A percentile compares a stretch with the other conserved stretches of the same genome.
Conservation (phyloP, 2,797 vertebrate genomes). For the Falco rusticolus region DNA sequence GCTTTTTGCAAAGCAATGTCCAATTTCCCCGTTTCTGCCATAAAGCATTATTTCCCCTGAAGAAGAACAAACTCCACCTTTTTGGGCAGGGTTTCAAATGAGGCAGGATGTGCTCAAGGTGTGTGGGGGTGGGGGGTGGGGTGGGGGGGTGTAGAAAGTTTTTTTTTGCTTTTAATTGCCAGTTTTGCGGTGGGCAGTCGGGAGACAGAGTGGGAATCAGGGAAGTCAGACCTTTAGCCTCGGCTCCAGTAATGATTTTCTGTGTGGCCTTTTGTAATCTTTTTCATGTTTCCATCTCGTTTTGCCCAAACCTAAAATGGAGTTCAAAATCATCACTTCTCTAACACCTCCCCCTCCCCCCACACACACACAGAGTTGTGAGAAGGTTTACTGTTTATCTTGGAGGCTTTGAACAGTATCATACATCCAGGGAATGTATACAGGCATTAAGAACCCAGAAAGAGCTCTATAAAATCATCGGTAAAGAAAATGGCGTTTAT, state of each 20-base stretch:
- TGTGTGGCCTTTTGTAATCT: neutral
- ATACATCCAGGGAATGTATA: neutral
- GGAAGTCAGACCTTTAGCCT: neutral
- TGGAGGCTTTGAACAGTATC: neutral
- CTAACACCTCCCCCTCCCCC: constrained; percentile 4
- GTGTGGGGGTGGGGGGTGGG: accelerated
- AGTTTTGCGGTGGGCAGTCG: neutral
- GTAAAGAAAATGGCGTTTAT: neutral
- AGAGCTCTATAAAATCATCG: neutral
- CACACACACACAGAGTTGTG: neutral
- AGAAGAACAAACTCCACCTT: neutral
- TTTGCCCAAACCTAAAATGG: constrained; percentile 41
- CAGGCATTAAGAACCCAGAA: neutral
- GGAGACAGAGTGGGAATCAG: neutral
- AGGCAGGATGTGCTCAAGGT: neutral
- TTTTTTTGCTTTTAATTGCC: neutral
- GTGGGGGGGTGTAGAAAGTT: too few relatives aligned
- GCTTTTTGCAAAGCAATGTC: neutral
- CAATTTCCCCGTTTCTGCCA: neutral
- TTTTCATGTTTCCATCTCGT: neutral
- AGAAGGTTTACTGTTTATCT: constrained; percentile 34
- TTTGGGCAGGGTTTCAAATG: neutral
- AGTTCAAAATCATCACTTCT: constrained; percentile 27
- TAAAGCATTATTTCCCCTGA: neutral
- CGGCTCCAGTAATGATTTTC: neutral